Evolutionary conservation across 2,113 vertebrate genomes (phyloP).

Genomic region (Aldabrachelys gigantea): DNA sequence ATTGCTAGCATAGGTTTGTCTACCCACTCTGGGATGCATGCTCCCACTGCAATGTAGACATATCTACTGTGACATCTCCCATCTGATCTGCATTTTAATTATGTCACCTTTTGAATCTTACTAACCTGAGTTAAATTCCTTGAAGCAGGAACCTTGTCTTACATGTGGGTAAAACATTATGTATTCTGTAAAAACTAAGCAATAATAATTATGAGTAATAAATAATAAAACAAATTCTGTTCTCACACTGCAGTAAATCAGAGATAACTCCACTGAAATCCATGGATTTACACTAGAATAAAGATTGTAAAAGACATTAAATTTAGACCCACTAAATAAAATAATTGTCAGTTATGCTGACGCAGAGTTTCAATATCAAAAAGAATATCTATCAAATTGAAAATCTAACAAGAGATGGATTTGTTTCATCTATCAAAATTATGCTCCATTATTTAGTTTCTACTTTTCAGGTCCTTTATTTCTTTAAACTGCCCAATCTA

Average conservation of each 20-base stretch:
- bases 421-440: neutral
- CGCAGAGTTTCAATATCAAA: neutral
- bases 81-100: too few relatives aligned
- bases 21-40: too few relatives aligned
- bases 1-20: too few relatives aligned
- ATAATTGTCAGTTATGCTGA: neutral
- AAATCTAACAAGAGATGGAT: neutral
- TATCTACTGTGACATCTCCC: too few relatives aligned
- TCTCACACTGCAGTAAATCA: neutral
- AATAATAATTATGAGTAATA: neutral
- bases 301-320: neutral
- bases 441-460: neutral
- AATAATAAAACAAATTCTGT: neutral
- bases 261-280: neutral
- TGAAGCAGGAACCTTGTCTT: neutral
- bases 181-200: neutral
- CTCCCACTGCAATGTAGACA: too few relatives aligned
- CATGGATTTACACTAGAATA: neutral
- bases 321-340: neutral
- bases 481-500: neutral
- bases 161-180: neutral
- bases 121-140: neutral
- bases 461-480: neutral
- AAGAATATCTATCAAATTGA: neutral
- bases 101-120: too few relatives aligned